Conservation (phyloP, 2,797 vertebrate species). For the Diplodus sargus region DNA sequence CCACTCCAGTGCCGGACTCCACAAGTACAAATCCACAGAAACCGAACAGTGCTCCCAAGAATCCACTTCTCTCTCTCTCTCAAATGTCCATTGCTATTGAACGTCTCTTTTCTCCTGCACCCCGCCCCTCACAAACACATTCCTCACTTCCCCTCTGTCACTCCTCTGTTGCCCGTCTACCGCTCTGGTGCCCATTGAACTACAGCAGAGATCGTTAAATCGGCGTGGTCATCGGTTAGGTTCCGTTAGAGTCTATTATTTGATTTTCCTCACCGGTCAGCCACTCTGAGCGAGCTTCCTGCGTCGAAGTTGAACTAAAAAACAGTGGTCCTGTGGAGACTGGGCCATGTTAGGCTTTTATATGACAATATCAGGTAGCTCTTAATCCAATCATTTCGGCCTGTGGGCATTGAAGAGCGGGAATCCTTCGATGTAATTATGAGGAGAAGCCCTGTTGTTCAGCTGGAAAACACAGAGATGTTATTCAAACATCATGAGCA, state of each 20-base stretch:
- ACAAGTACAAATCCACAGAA: slow-evolving; percentile 66
- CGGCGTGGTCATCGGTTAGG: slow-evolving; percentile 39
- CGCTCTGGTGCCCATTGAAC: slow-evolving; percentile 38
- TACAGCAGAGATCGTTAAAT: slow-evolving; percentile 54
- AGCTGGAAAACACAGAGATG: not conserved
- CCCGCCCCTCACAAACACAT: slow-evolving; percentile 59
- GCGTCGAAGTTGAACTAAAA: not conserved
- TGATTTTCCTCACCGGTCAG: slow-evolving; percentile 36
- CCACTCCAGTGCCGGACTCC: slow-evolving; percentile 1
- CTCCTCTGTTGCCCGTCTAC: slow-evolving; percentile 35
- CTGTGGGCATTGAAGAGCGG: slow-evolving; percentile 10
- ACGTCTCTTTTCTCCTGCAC: slow-evolving; percentile 42
- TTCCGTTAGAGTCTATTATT: slow-evolving; percentile 46
- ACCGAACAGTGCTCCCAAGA: slow-evolving; percentile 64
- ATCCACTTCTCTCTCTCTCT: slow-evolving; percentile 68
- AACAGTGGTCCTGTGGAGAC: slow-evolving; percentile 23
- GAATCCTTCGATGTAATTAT: slow-evolving; percentile 36
- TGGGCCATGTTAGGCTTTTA: slow-evolving; percentile 38
- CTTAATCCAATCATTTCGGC: slow-evolving; percentile 24
- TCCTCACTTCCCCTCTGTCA: slow-evolving; percentile 49
- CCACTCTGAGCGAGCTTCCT: slow-evolving; percentile 6
- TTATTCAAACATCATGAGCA: not conserved
- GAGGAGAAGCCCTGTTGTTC: slow-evolving; percentile 9
- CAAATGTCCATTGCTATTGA: slow-evolving; percentile 35
- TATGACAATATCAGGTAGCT: slow-evolving; percentile 35